Evolutionary conservation across 2,888 invertebrate genomes (phyloP).

Genomic region (Platerodrilus igneus): DNA sequence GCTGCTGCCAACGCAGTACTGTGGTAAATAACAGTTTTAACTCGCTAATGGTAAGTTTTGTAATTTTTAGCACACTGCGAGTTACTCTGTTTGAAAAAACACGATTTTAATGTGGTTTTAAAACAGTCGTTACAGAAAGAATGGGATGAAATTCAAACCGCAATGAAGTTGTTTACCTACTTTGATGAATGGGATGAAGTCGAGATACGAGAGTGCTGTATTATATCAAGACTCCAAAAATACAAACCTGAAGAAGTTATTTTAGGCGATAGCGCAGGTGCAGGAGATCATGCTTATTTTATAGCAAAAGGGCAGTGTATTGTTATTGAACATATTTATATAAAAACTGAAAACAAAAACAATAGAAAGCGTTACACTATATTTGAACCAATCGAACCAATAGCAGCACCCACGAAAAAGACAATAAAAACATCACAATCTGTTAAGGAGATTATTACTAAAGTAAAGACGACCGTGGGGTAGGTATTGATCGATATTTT

Average conservation of each 20-base stretch:
- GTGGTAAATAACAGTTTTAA: no score
- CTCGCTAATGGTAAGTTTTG: no score
- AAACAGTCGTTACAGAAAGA: slow-evolving; percentile 56
- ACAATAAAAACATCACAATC: no score
- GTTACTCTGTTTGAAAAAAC: slow-evolving; percentile 57
- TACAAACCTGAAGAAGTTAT: slow-evolving; percentile 55
- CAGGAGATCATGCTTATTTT: slow-evolving; percentile 49
- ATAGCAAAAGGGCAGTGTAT: slow-evolving; percentile 55
- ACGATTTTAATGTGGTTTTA: slow-evolving; percentile 59
- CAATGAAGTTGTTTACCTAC: slow-evolving; percentile 60
- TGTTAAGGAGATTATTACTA: no score
- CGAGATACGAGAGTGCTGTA: slow-evolving; percentile 60
- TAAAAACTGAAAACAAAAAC: slow-evolving; percentile 43
- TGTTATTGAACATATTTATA: slow-evolving; percentile 55
- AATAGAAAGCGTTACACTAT: slow-evolving; percentile 49
- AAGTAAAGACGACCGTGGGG: no score
- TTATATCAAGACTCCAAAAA: slow-evolving; percentile 58
- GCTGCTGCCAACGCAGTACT: no score
- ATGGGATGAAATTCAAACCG: slow-evolving; percentile 58
- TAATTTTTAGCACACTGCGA: slow-evolving; percentile 56
- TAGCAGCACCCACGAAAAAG: no score
- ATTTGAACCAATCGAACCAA: slow-evolving; percentile 46
- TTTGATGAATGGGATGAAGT: slow-evolving; percentile 59
- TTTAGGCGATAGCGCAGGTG: slow-evolving; percentile 52
- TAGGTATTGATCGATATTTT: no score